Conservation (phyloP, 2,888 invertebrate genomes). For the Microctonus aethiopoides region DNA sequence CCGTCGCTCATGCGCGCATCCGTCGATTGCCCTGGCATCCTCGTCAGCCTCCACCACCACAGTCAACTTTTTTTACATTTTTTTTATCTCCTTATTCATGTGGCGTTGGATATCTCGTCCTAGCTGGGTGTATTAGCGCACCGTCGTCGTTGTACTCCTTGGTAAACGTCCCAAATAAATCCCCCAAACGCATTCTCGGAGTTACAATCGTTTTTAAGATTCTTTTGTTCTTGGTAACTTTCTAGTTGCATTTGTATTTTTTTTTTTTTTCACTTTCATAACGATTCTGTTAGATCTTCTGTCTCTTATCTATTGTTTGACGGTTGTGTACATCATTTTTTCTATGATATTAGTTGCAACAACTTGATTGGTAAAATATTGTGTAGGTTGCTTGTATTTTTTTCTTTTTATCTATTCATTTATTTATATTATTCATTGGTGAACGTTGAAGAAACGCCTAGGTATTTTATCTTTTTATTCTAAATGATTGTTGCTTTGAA, state of each 20-base stretch:
- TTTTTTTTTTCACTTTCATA: not conserved
- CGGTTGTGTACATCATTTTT: no score
- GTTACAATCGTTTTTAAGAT: not conserved
- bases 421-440: not conserved
- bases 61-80: not conserved
- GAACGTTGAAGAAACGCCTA: not conserved
- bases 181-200: not conserved
- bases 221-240: not conserved
- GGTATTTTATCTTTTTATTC: not conserved
- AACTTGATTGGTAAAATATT: not conserved
- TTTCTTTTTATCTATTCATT: not conserved
- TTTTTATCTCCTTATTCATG: not conserved
- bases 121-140: not conserved
- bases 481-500: not conserved
- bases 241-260: not conserved
- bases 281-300: no score
- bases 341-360: no score
- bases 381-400: not conserved
- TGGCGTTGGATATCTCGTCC: not conserved
- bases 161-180: constrained; percentile 26
- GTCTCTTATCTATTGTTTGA: no score
- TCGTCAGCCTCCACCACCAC: not conserved
- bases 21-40: constrained; percentile 18
- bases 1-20: constrained; percentile 34
- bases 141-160: not conserved